Conservation (phyloP, 2,888 invertebrate genomes). For the Polyploca ridens region DNA sequence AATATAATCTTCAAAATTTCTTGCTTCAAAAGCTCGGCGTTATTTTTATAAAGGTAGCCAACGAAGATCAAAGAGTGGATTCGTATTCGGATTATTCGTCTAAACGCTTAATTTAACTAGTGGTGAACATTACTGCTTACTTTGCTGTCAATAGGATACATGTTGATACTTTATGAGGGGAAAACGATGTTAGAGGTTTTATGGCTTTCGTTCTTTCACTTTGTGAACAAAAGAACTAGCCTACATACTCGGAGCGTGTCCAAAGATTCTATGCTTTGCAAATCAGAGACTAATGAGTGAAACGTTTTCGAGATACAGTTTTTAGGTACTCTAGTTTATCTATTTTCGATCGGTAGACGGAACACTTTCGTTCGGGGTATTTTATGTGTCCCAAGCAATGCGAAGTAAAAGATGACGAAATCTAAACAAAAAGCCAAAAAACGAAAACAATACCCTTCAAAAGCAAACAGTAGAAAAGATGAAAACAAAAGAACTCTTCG, state of each 20-base stretch:
- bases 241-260: not conserved
- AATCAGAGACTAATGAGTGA: not conserved
- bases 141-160: conserved; percentile 10
- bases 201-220: conserved; percentile 1
- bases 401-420: not conserved
- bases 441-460: not conserved
- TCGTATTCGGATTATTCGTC: conserved; percentile 22
- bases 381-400: not conserved
- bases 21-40: not conserved
- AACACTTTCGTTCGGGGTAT: not conserved
- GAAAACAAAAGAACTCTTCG: conserved; percentile 4
- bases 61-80: conserved; percentile 27
- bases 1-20: not conserved
- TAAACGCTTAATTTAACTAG: conserved; percentile 21
- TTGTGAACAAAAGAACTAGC: conserved; percentile 4
- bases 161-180: not conserved
- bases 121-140: conserved; percentile 15
- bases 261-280: not conserved
- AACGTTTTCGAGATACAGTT: not conserved
- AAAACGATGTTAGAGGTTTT: not conserved
- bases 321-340: too few species aligned
- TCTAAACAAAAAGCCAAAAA: not conserved
- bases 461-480: not conserved
- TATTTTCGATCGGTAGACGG: not conserved
- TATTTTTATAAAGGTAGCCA: conserved; percentile 9